These are phyloP conservation scores for Callimorpha dominula DNA, from an alignment of 2,888 invertebrate species.

Conservation along the genomic window DNA sequence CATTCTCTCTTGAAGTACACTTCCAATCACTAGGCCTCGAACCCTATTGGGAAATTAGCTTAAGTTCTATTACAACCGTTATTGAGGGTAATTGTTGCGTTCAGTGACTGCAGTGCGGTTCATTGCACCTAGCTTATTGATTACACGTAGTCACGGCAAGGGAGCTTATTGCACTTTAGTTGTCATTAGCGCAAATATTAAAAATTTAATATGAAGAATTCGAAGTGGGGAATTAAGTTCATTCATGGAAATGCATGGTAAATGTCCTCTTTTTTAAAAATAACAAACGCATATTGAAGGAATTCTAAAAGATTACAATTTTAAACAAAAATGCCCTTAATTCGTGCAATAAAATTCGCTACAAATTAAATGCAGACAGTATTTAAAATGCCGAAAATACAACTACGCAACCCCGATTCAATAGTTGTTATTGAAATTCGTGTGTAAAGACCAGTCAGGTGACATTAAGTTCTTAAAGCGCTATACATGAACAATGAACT, in stretches of 20 bases:
- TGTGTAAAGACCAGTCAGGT: neutral
- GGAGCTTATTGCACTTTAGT: constrained; percentile 28
- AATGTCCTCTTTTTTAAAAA: too few species aligned
- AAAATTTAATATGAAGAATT: constrained; percentile 8
- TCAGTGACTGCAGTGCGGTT: constrained; percentile 51
- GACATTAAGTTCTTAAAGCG: neutral
- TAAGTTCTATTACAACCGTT: constrained; percentile 26
- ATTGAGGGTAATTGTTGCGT: constrained; percentile 47
- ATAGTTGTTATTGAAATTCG: neutral
- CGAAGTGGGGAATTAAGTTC: neutral
- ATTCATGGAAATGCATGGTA: neutral
- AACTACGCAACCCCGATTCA: neutral
- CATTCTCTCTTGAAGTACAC: constrained; percentile 7
- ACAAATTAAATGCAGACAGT: neutral
- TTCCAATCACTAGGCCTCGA: neutral
- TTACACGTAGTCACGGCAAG: constrained; percentile 38
- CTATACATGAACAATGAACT: neutral
- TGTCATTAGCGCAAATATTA: constrained; percentile 36
- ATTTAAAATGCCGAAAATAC: neutral
- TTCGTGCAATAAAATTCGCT: too few species aligned
- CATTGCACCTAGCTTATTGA: constrained; percentile 51
- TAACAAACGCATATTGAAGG: too few species aligned
- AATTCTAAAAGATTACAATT: too few species aligned
- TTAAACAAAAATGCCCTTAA: too few species aligned
- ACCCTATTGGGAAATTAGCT: constrained; percentile 25